A percentile compares a stretch with the other conserved stretches of the same genome.
phyloP scores from a whole-genome alignment of 2,888 invertebrate genomes.

The Campoplex capitator region DNA sequence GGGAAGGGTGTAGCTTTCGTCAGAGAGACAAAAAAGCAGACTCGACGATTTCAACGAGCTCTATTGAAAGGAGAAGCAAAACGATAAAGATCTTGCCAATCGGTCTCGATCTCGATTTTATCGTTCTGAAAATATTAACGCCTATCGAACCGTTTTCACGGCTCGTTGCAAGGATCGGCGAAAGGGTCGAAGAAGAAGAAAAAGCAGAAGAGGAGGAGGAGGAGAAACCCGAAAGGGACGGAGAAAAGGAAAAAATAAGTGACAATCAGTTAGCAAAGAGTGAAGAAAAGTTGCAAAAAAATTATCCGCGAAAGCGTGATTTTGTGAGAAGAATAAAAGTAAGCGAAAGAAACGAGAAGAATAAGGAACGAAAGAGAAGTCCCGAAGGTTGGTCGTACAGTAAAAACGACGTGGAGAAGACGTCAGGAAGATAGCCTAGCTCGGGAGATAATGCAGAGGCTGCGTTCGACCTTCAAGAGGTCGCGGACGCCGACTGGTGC shows the following conservation, averaged over 20 bases:
- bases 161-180: conserved; percentile 43
- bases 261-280: neutral
- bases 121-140: conserved; percentile 64
- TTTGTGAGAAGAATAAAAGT: conserved; percentile 54
- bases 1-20: conserved; percentile 74
- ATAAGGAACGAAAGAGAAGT: neutral
- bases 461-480: conserved; percentile 94
- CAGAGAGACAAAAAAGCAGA: conserved; percentile 71
- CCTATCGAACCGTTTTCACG: conserved; percentile 37
- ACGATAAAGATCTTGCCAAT: conserved; percentile 58
- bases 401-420: conserved; percentile 30
- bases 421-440: conserved; percentile 46
- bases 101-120: conserved; percentile 69
- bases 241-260: neutral
- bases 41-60: conserved; percentile 65
- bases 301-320: neutral
- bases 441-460: conserved; percentile 87
- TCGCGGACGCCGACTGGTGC: conserved; percentile 95
- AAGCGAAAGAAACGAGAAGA: neutral
- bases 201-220: conserved; percentile 56
- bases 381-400: neutral
- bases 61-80: conserved; percentile 23
- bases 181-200: conserved; percentile 48
- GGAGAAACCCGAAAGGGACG: neutral
- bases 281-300: neutral